These are phyloP conservation scores for Mungos mungo DNA, from an alignment of 2,113 vertebrate genomes.

Conservation along the genomic window DNA sequence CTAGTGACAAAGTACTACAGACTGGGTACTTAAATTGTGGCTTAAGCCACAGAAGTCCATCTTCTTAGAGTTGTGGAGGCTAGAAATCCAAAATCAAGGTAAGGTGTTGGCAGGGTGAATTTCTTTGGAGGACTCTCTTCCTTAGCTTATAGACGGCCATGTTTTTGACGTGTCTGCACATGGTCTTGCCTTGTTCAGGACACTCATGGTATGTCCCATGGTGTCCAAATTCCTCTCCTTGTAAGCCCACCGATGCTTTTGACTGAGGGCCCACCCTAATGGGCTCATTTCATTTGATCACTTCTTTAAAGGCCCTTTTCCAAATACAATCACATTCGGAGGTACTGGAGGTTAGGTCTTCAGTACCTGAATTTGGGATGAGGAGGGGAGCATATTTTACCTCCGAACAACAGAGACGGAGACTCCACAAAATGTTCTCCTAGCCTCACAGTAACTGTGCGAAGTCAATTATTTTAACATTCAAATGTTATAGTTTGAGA, in stretches of 20 bases:
- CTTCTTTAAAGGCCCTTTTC: neutral
- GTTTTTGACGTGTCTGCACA: neutral
- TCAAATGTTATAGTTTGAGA: neutral
- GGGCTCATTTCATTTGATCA: neutral
- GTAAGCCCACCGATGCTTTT: neutral
- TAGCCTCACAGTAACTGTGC: neutral
- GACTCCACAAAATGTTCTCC: neutral
- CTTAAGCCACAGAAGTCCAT: neutral
- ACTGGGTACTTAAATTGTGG: too few species aligned
- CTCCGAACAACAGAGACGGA: neutral
- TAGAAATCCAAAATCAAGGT: neutral
- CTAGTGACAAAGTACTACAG: neutral
- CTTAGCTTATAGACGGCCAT: neutral
- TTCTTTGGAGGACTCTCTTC: neutral
- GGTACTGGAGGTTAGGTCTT: neutral
- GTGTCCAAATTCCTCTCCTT: neutral
- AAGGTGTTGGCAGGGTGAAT: rapidly evolving
- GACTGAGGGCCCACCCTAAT: rapidly evolving
- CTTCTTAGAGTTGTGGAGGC: neutral
- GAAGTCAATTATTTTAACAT: neutral
- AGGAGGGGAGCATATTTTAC: neutral
- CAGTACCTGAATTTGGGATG: too few species aligned
- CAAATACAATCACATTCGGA: neutral
- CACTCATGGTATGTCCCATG: too few species aligned
- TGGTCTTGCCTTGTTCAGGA: neutral